Conservation (phyloP, 1,140 invertebrate species). For the Pseudachorutes palmiensis region DNA sequence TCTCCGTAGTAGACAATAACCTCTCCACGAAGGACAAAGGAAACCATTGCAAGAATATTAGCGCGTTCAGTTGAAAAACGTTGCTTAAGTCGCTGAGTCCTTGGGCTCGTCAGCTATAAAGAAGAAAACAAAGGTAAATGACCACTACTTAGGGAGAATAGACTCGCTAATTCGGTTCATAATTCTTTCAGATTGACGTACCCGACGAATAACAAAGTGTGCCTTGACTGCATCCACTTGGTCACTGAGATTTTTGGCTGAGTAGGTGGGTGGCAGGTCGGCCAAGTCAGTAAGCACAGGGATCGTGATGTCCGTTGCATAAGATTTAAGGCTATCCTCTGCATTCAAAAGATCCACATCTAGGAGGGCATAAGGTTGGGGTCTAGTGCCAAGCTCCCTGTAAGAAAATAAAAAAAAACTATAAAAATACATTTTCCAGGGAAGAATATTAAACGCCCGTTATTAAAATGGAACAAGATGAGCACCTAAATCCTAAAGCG, state of each 20-base stretch:
- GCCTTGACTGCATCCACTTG: constrained; percentile 1
- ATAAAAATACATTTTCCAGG: too few relatives aligned
- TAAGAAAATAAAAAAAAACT: neutral
- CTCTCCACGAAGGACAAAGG: constrained; percentile 44
- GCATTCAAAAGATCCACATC: neutral
- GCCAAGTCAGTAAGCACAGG: constrained; percentile 7
- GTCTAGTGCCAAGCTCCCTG: neutral
- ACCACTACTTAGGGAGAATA: neutral
- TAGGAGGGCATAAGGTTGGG: constrained; percentile 12
- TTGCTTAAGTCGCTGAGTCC: constrained; percentile 7
- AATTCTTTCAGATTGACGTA: too few relatives aligned
- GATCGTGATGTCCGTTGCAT: neutral
- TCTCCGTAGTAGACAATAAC: constrained; percentile 51
- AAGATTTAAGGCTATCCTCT: neutral
- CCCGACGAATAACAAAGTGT: neutral
- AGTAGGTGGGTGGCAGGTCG: constrained; percentile 8
- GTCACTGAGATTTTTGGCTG: neutral
- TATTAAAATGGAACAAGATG: too few relatives aligned
- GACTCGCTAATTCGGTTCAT: too few relatives aligned
- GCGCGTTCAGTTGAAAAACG: constrained; percentile 14
- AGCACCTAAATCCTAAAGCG: too few relatives aligned
- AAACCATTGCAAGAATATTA: constrained; percentile 14
- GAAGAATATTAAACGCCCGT: too few relatives aligned
- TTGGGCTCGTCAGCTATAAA: constrained; percentile 22
- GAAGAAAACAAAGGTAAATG: neutral